phyloP scores from a whole-genome alignment of 2,797 vertebrate genomes.

The Holocentrus rufus region DNA sequence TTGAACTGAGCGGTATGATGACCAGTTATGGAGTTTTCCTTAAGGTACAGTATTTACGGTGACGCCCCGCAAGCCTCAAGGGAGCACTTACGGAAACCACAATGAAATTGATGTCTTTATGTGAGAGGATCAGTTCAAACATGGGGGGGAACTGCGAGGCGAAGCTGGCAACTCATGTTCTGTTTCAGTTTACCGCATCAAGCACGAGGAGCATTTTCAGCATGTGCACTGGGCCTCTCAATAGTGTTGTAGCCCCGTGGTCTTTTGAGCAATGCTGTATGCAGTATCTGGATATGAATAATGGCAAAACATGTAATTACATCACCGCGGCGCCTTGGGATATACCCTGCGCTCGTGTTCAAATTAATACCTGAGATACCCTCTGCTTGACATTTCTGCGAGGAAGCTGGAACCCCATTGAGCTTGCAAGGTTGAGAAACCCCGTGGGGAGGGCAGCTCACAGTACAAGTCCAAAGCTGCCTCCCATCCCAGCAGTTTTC shows the following conservation, averaged over 20 bases:
- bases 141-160: not conserved
- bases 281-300: slow-evolving; percentile 68
- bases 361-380: slow-evolving; percentile 75
- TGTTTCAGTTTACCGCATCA: not conserved
- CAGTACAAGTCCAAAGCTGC: slow-evolving; percentile 49
- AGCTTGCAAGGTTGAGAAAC: slow-evolving; percentile 51
- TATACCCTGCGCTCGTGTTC: slow-evolving; percentile 65
- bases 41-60: not conserved
- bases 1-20: too few relatives aligned
- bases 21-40: too few relatives aligned
- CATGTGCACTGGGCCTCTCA: not conserved
- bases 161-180: not conserved
- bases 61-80: not conserved
- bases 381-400: slow-evolving; percentile 77
- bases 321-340: slow-evolving; percentile 65
- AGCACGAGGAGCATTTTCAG: not conserved
- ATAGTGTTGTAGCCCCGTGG: not conserved
- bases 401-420: slow-evolving; percentile 73
- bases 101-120: not conserved
- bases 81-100: not conserved
- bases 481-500: not conserved
- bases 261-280: slow-evolving; percentile 46
- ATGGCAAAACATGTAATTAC: slow-evolving; percentile 80
- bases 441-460: slow-evolving; percentile 46
- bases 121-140: not conserved